phyloP scores from a whole-genome alignment of 2,797 vertebrate genomes.

The Kryptopterus vitreolus region DNA sequence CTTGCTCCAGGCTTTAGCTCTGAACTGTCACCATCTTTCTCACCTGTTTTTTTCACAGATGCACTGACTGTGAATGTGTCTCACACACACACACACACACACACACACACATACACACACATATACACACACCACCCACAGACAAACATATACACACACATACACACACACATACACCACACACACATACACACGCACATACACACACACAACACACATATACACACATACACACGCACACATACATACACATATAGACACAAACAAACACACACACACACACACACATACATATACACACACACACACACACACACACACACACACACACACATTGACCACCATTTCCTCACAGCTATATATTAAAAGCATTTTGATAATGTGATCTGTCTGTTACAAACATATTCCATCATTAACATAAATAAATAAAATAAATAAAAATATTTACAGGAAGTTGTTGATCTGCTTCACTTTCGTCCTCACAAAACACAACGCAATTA shows the following conservation, averaged over 20 bases:
- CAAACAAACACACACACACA: background rate
- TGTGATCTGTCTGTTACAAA: too few species aligned
- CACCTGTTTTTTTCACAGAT: constrained; percentile 44
- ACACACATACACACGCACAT: background rate
- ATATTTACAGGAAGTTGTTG: too few species aligned
- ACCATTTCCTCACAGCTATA: background rate
- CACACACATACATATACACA: too few species aligned
- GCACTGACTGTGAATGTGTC: constrained; percentile 12
- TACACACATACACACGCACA: background rate
- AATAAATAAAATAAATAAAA: too few species aligned
- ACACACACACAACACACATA: background rate
- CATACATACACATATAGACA: constrained; percentile 15
- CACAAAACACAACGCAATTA: too few species aligned
- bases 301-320: background rate
- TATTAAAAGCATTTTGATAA: too few species aligned
- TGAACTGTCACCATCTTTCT: constrained; percentile 37
- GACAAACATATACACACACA: too few species aligned
- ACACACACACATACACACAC: background rate
- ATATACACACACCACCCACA: too few species aligned
- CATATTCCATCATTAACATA: too few species aligned
- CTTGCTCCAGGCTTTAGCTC: constrained; percentile 33
- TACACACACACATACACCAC: background rate
- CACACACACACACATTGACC: background rate
- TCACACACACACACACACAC: constrained; percentile 3
- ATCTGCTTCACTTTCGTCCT: too few species aligned